These are phyloP conservation scores for Tachina lurida DNA, from an alignment of 2,888 invertebrate genomes.

Conservation along the genomic window DNA sequence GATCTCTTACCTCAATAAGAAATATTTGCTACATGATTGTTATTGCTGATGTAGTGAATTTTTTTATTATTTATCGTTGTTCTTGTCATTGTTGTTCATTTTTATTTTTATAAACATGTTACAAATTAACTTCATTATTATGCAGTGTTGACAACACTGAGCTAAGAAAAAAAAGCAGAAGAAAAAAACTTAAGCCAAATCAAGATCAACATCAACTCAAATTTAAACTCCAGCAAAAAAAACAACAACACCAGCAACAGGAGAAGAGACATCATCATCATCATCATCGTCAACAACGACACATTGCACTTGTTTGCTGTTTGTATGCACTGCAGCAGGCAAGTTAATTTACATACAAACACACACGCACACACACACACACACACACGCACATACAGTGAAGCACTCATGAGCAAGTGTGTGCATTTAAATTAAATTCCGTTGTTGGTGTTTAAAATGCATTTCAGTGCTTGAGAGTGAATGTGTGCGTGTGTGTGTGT, in stretches of 20 bases:
- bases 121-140: slow-evolving; percentile 75
- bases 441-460: slow-evolving; percentile 29
- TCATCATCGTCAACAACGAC: slow-evolving; percentile 43
- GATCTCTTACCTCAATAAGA: slow-evolving; percentile 9
- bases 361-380: slow-evolving; percentile 3
- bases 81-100: slow-evolving; percentile 38
- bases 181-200: slow-evolving; percentile 57
- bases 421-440: slow-evolving; percentile 56
- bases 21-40: slow-evolving; percentile 48
- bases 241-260: slow-evolving; percentile 52
- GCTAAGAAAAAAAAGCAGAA: slow-evolving; percentile 28
- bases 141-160: slow-evolving; percentile 75
- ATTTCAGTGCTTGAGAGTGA: not conserved
- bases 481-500: not conserved
- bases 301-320: slow-evolving; percentile 69
- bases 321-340: slow-evolving; percentile 61
- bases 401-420: slow-evolving; percentile 24
- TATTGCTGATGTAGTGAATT: slow-evolving; percentile 33
- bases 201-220: slow-evolving; percentile 66
- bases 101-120: slow-evolving; percentile 62
- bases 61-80: slow-evolving; percentile 21
- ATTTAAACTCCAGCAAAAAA: slow-evolving; percentile 44
- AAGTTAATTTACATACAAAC: slow-evolving; percentile 52
- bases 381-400: not conserved
- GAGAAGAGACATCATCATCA: slow-evolving; percentile 55